A percentile compares a stretch with the other conserved stretches of the same genome.
Evolutionary conservation across 1,140 invertebrate species (phyloP).

Genomic region (Drosophila rufa): DNA sequence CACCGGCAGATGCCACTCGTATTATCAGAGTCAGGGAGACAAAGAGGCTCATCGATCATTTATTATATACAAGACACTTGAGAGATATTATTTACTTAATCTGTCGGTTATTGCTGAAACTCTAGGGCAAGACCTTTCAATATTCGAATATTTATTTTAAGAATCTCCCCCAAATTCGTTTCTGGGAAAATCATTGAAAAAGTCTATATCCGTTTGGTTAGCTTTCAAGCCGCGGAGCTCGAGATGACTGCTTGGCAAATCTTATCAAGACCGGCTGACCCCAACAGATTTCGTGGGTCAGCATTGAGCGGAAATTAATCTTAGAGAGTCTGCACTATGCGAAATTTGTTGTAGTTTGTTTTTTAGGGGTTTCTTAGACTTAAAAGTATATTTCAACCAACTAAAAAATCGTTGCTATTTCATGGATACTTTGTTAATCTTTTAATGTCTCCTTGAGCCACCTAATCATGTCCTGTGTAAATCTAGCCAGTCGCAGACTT

Average conservation of each 20-base stretch:
- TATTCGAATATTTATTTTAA: no score
- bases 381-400: no score
- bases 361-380: no score
- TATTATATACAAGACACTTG: no score
- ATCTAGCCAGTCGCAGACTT: constrained; percentile 19
- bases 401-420: no score
- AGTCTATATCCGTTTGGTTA: not conserved
- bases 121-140: no score
- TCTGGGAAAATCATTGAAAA: constrained; percentile 12
- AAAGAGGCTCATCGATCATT: not conserved
- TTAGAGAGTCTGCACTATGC: not conserved
- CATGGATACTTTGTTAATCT: not conserved
- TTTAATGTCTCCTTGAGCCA: not conserved
- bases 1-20: not conserved
- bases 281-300: not conserved
- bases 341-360: no score
- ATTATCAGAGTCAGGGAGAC: constrained; percentile 1
- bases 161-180: not conserved
- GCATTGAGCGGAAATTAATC: not conserved
- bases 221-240: not conserved
- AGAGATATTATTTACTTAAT: no score
- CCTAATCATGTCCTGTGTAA: constrained; percentile 20
- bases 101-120: no score
- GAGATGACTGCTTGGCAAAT: not conserved
- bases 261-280: not conserved